These are phyloP conservation scores for Ditula angustiorana DNA, from an alignment of 2,888 invertebrate genomes.

Conservation along the genomic window DNA sequence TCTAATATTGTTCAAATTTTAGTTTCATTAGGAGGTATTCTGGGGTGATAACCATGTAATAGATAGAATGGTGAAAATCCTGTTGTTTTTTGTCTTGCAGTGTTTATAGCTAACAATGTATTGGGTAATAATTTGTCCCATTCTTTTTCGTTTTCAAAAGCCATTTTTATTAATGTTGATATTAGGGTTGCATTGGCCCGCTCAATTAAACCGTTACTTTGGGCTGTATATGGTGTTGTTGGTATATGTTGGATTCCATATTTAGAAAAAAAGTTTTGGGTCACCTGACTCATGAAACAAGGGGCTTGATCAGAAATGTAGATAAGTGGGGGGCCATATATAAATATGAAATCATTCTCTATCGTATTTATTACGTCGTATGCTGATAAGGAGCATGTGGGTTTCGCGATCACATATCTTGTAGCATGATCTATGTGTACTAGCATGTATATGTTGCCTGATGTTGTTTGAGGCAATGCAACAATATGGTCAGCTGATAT, in stretches of 20 bases:
- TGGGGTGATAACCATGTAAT: not conserved
- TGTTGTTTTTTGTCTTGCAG: not conserved
- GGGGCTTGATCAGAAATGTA: too few species aligned
- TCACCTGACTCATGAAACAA: too few species aligned
- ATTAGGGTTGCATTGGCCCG: too few species aligned
- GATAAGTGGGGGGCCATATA: too few species aligned
- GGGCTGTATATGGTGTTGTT: too few species aligned
- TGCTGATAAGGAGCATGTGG: not conserved
- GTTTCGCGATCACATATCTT: not conserved
- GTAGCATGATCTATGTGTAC: not conserved
- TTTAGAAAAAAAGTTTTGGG: too few species aligned
- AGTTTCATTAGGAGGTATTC: not conserved
- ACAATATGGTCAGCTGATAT: constrained; percentile 1
- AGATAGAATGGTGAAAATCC: not conserved
- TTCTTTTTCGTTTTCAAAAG: not conserved
- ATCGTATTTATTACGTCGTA: too few species aligned
- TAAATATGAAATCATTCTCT: too few species aligned
- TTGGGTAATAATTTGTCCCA: not conserved
- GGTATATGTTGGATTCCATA: too few species aligned
- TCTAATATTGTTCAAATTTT: not conserved
- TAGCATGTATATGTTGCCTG: not conserved
- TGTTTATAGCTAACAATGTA: not conserved
- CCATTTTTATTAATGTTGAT: not conserved
- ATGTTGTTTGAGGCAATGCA: not conserved
- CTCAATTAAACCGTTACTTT: too few species aligned